Percentiles rank a stretch among this genome's conserved stretches.
Evolutionary conservation across 2,888 invertebrate genomes (phyloP).

Genomic region (Micoletzkya japonica): DNA sequence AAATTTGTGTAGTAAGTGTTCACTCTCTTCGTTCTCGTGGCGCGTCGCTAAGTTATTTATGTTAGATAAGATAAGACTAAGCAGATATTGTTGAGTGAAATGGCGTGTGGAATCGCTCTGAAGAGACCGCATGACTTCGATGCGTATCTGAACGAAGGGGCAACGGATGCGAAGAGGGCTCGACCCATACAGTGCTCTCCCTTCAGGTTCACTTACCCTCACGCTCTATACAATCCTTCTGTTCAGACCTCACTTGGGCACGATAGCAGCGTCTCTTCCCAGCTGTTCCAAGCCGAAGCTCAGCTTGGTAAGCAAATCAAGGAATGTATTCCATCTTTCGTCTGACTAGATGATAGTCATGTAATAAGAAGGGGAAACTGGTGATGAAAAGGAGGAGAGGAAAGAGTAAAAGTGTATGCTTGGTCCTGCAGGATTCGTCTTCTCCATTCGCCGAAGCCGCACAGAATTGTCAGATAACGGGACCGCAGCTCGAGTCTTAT

Average conservation of each 20-base stretch:
- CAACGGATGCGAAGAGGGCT: slow-evolving; percentile 55
- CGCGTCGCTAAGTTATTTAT: too few species aligned
- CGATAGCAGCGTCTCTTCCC: slow-evolving; percentile 52
- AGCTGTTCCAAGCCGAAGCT: slow-evolving; percentile 30
- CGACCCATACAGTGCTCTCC: slow-evolving; percentile 59
- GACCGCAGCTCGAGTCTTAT: slow-evolving; percentile 52
- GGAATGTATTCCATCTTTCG: background rate
- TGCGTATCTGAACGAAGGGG: slow-evolving; percentile 53
- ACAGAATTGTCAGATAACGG: slow-evolving; percentile 37
- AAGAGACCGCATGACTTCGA: slow-evolving; percentile 63
- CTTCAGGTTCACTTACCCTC: slow-evolving; percentile 35
- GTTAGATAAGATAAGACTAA: too few species aligned
- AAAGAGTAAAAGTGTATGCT: too few species aligned
- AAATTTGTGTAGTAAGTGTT: too few species aligned
- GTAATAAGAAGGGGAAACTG: too few species aligned
- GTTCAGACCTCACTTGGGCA: slow-evolving; percentile 57
- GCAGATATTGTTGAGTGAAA: too few species aligned
- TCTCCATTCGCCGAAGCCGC: slow-evolving; percentile 41
- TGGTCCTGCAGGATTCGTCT: slow-evolving; percentile 12
- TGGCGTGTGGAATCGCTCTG: slow-evolving; percentile 63
- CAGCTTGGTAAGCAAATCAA: slow-evolving; percentile 2
- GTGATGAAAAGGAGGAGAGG: too few species aligned
- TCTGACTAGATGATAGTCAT: background rate
- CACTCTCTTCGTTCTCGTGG: too few species aligned
- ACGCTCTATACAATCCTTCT: background rate